Base-by-base conservation (phyloP, 2,797 vertebrate species). In the Intellagama lesueurii region DNA sequence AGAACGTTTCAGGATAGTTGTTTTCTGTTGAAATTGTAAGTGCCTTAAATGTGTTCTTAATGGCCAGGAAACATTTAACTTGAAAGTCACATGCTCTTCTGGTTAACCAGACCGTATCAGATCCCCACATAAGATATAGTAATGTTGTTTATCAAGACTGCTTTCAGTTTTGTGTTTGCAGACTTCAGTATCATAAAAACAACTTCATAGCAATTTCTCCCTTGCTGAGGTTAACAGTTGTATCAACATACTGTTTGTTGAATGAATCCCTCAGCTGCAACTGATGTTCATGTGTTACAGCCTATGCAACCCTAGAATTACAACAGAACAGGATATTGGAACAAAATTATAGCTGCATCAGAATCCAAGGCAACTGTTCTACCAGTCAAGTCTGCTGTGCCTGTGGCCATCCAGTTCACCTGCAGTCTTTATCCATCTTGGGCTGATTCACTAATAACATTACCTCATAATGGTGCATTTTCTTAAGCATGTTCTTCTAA, bases 401-500 rank as follows among this genome's bases (percentile, higher is more conserved):
- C 95, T 90, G 72, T 73, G 70, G 89, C 91, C 80, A 1, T 91
- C 87, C 68, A 85, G 86, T 83, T 90, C 88, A 0, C 87, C 22
- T 80, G 90, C 92, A 91, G 3, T 88, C 91, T 94, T 93, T 52
- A 88, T 94, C 83, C 91, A 89, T 85, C 87, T 7, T 87, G 90
- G 88, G 81, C 0, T 88, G 76, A 81, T 89, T 92, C 84, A 4
- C 86, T 93, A 90, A 88, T 95, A 96, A 94, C 92, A 47, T 0
- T 92, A 77, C 89, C 88, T 93, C 93, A 80, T 90, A 88, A 94
- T 92, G n/a, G 1, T 87, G 90, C 91, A 93, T 95, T 94, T 85
- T 94, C 94, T 92, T 95, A 87, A 87, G 95, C 97, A 96, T 96
- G 96, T 91, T 94, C 91, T 91, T 94, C 90, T 97, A 97, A 97